These are phyloP conservation scores for Megaceryle torquata DNA, from an alignment of 2,113 vertebrate species.

Conservation along the genomic window DNA sequence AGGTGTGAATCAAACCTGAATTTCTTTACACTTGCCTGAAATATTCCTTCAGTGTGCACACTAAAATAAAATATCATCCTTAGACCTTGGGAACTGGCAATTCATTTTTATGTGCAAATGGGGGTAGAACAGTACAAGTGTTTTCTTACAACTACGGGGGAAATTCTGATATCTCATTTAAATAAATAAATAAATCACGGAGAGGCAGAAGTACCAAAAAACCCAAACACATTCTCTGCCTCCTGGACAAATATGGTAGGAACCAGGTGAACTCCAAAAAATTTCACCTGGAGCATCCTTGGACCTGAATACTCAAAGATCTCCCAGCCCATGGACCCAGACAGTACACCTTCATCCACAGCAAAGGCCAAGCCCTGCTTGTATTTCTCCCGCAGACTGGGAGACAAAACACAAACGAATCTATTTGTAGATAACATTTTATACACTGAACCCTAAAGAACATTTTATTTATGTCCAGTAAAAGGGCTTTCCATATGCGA, in stretches of 20 bases:
- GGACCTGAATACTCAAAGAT: neutral
- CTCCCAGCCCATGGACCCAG: neutral
- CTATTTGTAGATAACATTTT: neutral
- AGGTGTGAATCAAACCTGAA: neutral
- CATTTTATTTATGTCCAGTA: neutral
- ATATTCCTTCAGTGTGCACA: rapidly evolving
- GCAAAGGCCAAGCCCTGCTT: neutral
- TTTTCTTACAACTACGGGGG: neutral
- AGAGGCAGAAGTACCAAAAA: neutral
- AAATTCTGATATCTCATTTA: neutral
- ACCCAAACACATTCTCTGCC: neutral
- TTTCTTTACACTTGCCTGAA: neutral
- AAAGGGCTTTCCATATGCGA: neutral
- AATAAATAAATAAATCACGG: neutral
- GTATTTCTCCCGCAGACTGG: neutral
- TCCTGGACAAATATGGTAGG: neutral
- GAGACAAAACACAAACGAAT: neutral
- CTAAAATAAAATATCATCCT: neutral
- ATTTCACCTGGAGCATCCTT: neutral
- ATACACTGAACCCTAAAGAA: neutral
- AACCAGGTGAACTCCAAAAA: neutral
- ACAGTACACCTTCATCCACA: neutral
- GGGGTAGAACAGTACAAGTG: neutral
- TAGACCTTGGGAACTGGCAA: neutral
- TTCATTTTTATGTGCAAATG: neutral